Evolutionary conservation across 2,113 vertebrate genomes (phyloP).

Genomic region (Rhombomys opimus): DNA sequence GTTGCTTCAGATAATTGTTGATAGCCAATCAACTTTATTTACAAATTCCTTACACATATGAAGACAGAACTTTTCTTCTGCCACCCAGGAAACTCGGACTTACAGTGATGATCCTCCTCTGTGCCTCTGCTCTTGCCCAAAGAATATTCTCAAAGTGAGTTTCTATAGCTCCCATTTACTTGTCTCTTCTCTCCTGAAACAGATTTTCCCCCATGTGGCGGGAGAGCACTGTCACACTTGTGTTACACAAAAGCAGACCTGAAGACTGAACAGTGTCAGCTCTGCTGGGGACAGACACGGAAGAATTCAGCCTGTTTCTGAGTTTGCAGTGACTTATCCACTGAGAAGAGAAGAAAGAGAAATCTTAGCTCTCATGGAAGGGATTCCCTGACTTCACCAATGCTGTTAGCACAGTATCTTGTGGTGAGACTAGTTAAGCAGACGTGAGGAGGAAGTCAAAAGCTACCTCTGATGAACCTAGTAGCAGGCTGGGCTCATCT

Average conservation of each 20-base stretch:
- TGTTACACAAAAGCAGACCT: not conserved
- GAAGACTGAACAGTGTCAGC: no score
- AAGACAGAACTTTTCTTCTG: not conserved
- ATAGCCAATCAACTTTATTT: slow-evolving; percentile 51
- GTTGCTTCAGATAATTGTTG: slow-evolving; percentile 65
- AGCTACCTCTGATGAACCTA: not conserved
- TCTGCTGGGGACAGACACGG: not conserved
- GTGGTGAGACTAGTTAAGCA: rapidly evolving
- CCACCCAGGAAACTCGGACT: not conserved
- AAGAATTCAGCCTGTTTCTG: not conserved
- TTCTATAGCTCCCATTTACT: not conserved
- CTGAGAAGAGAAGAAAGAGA: not conserved
- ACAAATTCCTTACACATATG: slow-evolving; percentile 20
- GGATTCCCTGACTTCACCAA: no score
- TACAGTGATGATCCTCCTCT: no score
- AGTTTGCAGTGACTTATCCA: not conserved
- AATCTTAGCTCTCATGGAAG: not conserved
- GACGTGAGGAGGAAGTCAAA: not conserved
- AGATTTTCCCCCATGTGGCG: not conserved
- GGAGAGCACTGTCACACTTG: not conserved
- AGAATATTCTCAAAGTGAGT: not conserved
- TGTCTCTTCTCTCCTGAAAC: not conserved
- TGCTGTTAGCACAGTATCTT: not conserved
- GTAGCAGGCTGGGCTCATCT: not conserved
- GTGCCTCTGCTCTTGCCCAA: not conserved